Evolutionary conservation across 2,797 vertebrate species (phyloP).

Genomic region (Myotis planiceps): DNA sequence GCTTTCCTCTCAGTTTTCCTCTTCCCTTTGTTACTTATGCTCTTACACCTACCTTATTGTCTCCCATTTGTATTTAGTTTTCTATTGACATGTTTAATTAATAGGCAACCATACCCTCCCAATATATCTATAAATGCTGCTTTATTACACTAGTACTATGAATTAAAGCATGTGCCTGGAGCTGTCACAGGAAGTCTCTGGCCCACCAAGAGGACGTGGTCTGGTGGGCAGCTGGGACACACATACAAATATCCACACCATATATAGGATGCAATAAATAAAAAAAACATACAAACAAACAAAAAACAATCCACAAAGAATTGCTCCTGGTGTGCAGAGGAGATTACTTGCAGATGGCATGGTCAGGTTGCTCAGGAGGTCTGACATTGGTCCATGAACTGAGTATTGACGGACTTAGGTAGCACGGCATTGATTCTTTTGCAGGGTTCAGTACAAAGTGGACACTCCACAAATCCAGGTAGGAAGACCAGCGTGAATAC

Average conservation of each 20-base stretch:
- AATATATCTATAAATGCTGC: not conserved
- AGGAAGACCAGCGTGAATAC: not conserved
- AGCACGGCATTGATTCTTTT: not conserved
- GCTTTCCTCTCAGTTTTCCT: not conserved
- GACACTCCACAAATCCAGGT: not conserved
- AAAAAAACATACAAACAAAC: not conserved
- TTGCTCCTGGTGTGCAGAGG: not conserved
- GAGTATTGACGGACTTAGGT: not conserved
- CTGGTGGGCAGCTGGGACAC: accelerated
- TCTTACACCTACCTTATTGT: not conserved
- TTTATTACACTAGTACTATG: not conserved
- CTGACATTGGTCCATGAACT: accelerated
- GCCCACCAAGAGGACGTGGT: not conserved
- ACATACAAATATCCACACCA: not conserved
- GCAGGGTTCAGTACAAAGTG: not conserved
- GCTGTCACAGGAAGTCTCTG: not conserved
- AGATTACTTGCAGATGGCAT: not conserved
- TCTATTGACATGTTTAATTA: not conserved
- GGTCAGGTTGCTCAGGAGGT: not conserved
- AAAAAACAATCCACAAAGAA: not conserved
- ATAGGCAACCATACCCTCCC: not conserved
- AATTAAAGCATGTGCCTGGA: not conserved
- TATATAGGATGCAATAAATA: not conserved
- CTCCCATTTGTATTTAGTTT: not conserved
- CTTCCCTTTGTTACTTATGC: not conserved